Evolutionary conservation across 2,888 invertebrate species (phyloP), one percentile per base, ranked within the genome.

Genomic region (Oligia strigilis): DNA sequence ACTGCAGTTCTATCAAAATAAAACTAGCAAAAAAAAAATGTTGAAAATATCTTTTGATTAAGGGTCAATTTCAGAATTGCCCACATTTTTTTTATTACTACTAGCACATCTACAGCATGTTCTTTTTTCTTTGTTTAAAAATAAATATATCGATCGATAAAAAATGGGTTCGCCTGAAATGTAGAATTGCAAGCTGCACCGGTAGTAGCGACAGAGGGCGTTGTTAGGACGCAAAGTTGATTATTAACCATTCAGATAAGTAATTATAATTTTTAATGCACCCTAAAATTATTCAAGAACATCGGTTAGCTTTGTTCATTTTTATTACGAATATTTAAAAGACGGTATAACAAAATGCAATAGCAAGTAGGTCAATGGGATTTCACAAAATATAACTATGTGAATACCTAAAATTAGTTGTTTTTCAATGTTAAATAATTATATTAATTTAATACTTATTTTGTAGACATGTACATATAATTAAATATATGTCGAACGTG

Each of bases 161-260:
- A 19, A 58, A 40, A 5, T 2, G 17, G 9, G 23, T 65, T 40
- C 6, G 46, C 4, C 36, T 43, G 14, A 40, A 72, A 49, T 62
- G 55, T 70, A 17, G n/a, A 11, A 43, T 17, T 82, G 71, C 70
- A 60, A 23, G 6, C 46, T 86, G 75, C 86, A 86, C 55, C 29
- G 40, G 65, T 62, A 70, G 29, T 46, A 4, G 14, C 69, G 13
- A 49, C 2, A 86, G 82, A 86, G 70, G 82, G 82, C 75, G 82
- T 75, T 66, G 65, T 40, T 8, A 55, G 19, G 23, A 40, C 49
- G n/a, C 40, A n/a, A 43, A 14, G 17, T 80, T 60, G 11, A 29
- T 1, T 17, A 11, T 3, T 8, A 65, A 40, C n/a, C 4, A 43
- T 52, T 40, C 2, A 36, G 13, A 81, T 58, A 29, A 29, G 29